Evolutionary conservation across 2,113 vertebrate genomes (phyloP).

Genomic region (Excalfactoria chinensis): DNA sequence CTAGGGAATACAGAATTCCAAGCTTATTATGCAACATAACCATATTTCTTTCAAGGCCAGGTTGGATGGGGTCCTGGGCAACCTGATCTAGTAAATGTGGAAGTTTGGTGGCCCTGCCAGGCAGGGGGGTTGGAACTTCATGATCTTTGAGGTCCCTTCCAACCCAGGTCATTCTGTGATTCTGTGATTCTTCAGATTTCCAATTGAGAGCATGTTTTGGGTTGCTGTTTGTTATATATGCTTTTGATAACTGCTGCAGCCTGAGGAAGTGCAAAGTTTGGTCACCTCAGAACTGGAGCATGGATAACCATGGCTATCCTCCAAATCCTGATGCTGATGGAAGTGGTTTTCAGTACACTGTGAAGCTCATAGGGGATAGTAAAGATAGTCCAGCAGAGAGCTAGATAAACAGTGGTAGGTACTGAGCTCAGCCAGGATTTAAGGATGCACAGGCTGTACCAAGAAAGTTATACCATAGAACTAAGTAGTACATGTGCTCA

Average conservation of each 20-base stretch:
- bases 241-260: not conserved
- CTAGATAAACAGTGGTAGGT: not conserved
- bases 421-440: constrained; percentile 19
- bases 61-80: too few species aligned
- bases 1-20: not conserved
- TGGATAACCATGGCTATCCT: not conserved
- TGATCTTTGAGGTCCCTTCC: too few species aligned
- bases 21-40: not conserved
- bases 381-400: not conserved
- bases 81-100: too few species aligned
- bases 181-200: constrained; percentile 10
- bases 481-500: constrained; percentile 31
- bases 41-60: too few species aligned
- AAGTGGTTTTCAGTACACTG: not conserved
- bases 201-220: not conserved
- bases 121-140: too few species aligned
- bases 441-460: constrained; percentile 25
- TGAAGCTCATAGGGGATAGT: not conserved
- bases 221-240: not conserved
- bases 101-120: too few species aligned
- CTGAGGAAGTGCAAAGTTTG: not conserved
- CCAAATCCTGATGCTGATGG: not conserved
- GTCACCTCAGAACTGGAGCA: not conserved
- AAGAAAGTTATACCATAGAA: constrained; percentile 13
- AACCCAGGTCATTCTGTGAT: too few species aligned